Percentiles rank a stretch among this genome's conserved stretches.
These are phyloP conservation scores for Dysidea cf. avara DNA, from an alignment of 37 sponge, comb jelly and placozoan species.

Conservation along the genomic window DNA sequence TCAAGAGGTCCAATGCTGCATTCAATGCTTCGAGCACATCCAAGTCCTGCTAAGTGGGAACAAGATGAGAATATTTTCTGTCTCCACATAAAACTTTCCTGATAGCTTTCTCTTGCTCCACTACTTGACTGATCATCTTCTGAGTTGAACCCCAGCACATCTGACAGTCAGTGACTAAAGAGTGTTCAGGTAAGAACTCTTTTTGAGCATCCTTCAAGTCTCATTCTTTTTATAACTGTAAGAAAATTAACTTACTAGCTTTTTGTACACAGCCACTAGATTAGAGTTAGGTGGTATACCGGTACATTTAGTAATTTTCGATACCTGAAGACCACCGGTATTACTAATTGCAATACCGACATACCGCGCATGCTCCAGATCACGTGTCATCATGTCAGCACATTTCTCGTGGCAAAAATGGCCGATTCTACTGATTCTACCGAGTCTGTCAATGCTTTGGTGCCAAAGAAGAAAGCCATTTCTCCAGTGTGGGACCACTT, in stretches of 20 bases:
- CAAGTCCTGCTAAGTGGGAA: constrained; percentile 23
- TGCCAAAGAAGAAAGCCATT: too few relatives aligned
- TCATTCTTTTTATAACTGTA: constrained; percentile 21
- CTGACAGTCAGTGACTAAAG: neutral
- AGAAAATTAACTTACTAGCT: constrained; percentile 26
- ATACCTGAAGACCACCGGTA: too few relatives aligned
- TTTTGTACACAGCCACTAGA: constrained; percentile 15
- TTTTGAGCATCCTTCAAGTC: neutral
- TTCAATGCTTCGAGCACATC: constrained; percentile 26
- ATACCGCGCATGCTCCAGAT: too few relatives aligned
- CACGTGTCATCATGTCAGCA: too few relatives aligned
- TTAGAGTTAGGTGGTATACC: too few relatives aligned
- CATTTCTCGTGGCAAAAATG: too few relatives aligned
- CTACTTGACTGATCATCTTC: constrained; percentile 18
- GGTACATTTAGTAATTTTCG: too few relatives aligned
- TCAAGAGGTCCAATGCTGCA: constrained; percentile 8
- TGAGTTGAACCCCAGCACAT: constrained; percentile 26
- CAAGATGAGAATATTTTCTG: constrained; percentile 1
- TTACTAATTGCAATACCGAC: too few relatives aligned
- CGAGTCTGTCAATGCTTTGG: too few relatives aligned
- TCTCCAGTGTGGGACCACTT: too few relatives aligned
- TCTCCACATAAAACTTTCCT: constrained; percentile 10
- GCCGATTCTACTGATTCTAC: too few relatives aligned
- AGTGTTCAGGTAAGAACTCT: neutral
- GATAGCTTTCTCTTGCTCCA: constrained; percentile 27